Conservation (phyloP, 2,113 vertebrate genomes). For the Tilapia sparmanii region DNA sequence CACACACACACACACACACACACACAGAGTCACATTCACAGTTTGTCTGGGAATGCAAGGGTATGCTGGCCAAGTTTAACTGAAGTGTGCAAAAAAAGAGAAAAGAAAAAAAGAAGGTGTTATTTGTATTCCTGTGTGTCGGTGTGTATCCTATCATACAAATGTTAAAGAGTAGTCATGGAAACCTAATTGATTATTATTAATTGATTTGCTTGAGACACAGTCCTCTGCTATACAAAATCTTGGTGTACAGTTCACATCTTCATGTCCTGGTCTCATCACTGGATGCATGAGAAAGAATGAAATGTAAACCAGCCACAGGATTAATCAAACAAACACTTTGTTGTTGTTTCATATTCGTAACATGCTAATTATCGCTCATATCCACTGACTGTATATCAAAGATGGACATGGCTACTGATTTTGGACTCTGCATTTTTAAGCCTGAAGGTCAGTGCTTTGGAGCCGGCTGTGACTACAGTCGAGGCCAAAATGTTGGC, state of each 20-base stretch:
- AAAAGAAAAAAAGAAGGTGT: background rate
- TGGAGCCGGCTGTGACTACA: background rate
- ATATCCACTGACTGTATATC: background rate
- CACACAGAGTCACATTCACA: conserved; percentile 2
- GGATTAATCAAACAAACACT: background rate
- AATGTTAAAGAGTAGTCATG: background rate
- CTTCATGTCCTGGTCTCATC: background rate
- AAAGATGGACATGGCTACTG: background rate
- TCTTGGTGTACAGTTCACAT: background rate
- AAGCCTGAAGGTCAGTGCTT: background rate
- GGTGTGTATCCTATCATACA: background rate
- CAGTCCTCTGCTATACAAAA: background rate
- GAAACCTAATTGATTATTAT: conserved; percentile 4
- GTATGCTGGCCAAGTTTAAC: conserved; percentile 42
- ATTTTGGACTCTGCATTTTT: background rate
- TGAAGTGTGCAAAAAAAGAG: conserved; percentile 18
- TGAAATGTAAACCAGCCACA: background rate
- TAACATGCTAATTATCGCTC: background rate
- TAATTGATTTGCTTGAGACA: background rate
- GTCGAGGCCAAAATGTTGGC: background rate
- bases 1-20: background rate
- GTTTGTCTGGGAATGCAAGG: conserved; percentile 57
- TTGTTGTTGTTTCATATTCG: background rate
- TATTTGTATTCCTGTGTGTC: background rate
- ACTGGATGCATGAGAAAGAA: background rate